These are phyloP conservation scores for Harmothoe impar DNA, from an alignment of 2,888 invertebrate species.

Conservation along the genomic window DNA sequence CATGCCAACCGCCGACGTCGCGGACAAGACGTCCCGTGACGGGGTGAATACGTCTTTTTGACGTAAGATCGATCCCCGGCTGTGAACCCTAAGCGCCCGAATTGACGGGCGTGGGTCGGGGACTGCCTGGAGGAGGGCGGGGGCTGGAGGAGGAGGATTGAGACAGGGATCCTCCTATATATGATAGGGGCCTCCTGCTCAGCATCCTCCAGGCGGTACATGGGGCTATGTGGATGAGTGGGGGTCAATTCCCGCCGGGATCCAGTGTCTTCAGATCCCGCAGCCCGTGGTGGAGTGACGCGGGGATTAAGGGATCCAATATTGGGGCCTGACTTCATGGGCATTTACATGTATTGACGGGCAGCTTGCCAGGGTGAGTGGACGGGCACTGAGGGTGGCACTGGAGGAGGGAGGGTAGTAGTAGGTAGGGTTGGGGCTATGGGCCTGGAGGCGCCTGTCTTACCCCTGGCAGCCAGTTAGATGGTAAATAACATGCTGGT, in stretches of 20 bases:
- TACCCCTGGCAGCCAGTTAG: not conserved
- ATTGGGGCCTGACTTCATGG: not conserved
- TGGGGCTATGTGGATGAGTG: too few relatives aligned
- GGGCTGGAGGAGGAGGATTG: not conserved
- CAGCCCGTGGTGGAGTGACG: not conserved
- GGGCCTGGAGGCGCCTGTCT: not conserved
- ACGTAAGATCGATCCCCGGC: conserved; percentile 40
- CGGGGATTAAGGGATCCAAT: conserved; percentile 42
- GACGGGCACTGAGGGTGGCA: not conserved
- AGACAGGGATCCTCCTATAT: not conserved
- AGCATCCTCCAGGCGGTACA: not conserved
- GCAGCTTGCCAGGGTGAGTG: conserved; percentile 5
- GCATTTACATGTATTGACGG: conserved; percentile 48
- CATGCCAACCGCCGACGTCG: not conserved
- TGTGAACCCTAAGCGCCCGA: not conserved
- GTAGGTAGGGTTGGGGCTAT: not conserved
- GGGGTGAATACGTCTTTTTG: not conserved
- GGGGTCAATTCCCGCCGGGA: conserved; percentile 32
- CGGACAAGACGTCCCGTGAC: conserved; percentile 12
- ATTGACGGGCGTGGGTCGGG: not conserved
- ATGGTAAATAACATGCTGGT: not conserved
- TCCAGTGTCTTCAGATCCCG: conserved; percentile 41
- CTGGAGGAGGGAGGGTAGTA: not conserved
- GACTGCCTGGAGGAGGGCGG: not conserved
- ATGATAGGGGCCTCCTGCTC: not conserved